Evolutionary conservation across 1,140 invertebrate species (phyloP), one percentile per base, ranked within the genome.

Genomic region (Drosophila miranda): DNA sequence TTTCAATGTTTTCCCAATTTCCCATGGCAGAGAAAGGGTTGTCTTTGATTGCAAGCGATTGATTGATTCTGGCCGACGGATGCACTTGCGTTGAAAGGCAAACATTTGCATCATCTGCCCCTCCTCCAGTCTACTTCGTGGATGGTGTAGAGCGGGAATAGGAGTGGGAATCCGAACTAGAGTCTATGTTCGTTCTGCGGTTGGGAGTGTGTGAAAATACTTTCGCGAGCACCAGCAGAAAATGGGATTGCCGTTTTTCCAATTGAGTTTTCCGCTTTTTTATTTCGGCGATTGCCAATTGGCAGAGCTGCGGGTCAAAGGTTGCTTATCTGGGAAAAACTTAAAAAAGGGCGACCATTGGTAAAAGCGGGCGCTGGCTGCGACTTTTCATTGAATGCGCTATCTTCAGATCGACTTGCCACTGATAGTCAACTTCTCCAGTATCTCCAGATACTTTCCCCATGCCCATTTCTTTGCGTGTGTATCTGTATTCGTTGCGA

Each of bases 291-390:
- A 38, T 46, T 69, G 53, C 60, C 61, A 87, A 86, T 86, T 86
- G 82, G 43, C 28, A 30, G 50, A 60, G 75, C 82, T 86, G 82
- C 82, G 82, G 82, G 82, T 78, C 78, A 86, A 78, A 87, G 82
- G 82, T 86, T 63, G 60, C 34, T 42, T 46, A 13, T 55, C 34
- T 48, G 21, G 54, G 56, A 48, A 38, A 16, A 2, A 44, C 14
- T 19, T 34, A 73, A 83, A 66, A 66, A 66, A 45, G 62, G 58
- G 34, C 56, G 52, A 61, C 45, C 51, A 58, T 69, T 77, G 81
- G 53, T 81, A 81, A 82, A 75, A 54, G 77, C 71, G 57, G 71
- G 46, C 28, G 68, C 44, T 41, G 59, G 69, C 75, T 66, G 73
- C 28, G 54, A 50, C 71, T 60, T 54, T 53, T 49, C 34, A 11